Conservation (phyloP, 2,888 invertebrate species). For the Mesodorylaimus sp. region DNA sequence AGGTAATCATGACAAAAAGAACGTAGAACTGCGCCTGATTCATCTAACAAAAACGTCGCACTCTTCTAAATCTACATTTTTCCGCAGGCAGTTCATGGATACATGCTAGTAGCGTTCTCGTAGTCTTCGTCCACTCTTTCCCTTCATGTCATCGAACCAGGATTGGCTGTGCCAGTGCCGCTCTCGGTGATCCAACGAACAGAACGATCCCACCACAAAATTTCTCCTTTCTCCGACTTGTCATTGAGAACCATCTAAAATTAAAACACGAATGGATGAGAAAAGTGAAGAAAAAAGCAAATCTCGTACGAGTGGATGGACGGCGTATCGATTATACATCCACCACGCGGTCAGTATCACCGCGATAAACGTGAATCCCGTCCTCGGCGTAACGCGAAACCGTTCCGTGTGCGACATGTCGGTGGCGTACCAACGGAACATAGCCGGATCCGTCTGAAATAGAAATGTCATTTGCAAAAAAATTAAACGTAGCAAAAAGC, state of each 20-base stretch:
- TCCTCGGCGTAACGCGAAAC: constrained; percentile 25
- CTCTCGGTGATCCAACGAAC: constrained; percentile 17
- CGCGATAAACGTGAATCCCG: constrained; percentile 12
- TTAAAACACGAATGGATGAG: no score
- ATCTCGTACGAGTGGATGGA: background rate
- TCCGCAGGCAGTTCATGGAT: no score
- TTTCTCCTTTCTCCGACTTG: constrained; percentile 21
- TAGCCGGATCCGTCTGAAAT: constrained; percentile 25
- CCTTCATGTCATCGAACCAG: background rate
- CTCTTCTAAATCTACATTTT: no score
- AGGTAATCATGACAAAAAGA: no score
- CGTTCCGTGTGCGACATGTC: constrained; percentile 27
- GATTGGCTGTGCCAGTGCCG: constrained; percentile 16
- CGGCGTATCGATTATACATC: background rate
- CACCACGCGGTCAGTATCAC: constrained; percentile 8
- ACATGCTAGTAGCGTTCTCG: no score
- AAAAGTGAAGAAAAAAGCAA: background rate
- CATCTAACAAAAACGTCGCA: no score
- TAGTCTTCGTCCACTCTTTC: no score
- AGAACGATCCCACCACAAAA: constrained; percentile 29
- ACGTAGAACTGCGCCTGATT: no score
- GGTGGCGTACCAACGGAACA: constrained; percentile 30
- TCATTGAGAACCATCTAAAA: constrained; percentile 20
- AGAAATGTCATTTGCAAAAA: background rate
- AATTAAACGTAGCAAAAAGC: background rate